These are phyloP conservation scores for Mellivora capensis DNA, from an alignment of 2,113 vertebrate genomes.

Conservation along the genomic window DNA sequence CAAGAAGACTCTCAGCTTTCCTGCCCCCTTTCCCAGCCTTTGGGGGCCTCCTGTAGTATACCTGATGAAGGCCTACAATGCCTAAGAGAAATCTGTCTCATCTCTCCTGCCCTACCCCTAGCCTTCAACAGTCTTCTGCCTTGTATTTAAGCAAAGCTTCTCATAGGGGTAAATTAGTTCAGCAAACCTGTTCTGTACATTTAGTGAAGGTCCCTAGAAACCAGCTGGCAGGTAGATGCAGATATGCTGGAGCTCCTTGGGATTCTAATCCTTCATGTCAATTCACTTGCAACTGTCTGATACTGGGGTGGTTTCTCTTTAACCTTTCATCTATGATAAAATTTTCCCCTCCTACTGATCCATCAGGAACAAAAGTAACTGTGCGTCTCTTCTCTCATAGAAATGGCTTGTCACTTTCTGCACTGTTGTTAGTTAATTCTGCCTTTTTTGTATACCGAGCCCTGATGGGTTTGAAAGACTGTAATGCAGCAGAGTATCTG, in stretches of 20 bases:
- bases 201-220: background rate
- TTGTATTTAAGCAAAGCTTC: background rate
- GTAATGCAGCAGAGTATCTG: background rate
- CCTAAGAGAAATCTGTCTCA: background rate
- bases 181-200: background rate
- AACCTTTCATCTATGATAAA: background rate
- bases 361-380: background rate
- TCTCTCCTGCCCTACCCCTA: background rate
- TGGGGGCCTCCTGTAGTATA: background rate
- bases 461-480: background rate
- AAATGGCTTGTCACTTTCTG: background rate
- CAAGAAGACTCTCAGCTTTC: background rate
- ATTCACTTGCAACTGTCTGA: background rate
- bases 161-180: background rate
- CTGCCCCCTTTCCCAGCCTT: background rate
- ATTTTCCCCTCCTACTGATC: background rate
- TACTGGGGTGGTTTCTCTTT: background rate
- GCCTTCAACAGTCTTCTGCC: background rate
- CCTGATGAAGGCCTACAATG: background rate
- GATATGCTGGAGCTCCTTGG: background rate
- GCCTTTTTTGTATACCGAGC: background rate
- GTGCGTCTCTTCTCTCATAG: background rate
- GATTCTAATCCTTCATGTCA: background rate
- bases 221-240: background rate
- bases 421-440: background rate